These are phyloP conservation scores for Probosciger aterrimus DNA, from an alignment of 2,113 vertebrate species.

Conservation along the genomic window DNA sequence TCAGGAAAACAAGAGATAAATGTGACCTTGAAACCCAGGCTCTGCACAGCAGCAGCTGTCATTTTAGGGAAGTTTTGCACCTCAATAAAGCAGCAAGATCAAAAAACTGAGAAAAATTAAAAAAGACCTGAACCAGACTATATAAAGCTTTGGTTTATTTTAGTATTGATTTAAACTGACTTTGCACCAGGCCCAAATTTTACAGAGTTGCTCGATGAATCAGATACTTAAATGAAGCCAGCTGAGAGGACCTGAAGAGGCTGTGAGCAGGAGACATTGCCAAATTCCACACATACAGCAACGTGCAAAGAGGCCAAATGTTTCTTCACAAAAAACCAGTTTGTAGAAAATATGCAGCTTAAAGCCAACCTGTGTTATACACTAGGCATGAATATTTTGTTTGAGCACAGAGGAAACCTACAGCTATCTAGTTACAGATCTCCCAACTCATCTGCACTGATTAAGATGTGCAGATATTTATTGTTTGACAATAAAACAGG, in stretches of 20 bases:
- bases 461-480: not conserved
- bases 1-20: not conserved
- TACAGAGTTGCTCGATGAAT: not conserved
- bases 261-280: not conserved
- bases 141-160: not conserved
- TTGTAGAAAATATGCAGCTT: not conserved
- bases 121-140: not conserved
- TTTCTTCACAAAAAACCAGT: not conserved
- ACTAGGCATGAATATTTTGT: not conserved
- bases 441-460: not conserved
- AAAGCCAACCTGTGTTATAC: not conserved
- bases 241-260: not conserved
- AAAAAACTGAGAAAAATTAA: not conserved
- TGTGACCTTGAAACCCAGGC: not conserved
- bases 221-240: not conserved
- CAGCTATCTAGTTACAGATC: not conserved
- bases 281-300: not conserved
- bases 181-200: not conserved
- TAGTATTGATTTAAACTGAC: not conserved
- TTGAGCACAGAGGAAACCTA: not conserved
- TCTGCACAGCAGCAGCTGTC: not conserved
- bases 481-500: not conserved
- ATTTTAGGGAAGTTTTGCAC: not conserved
- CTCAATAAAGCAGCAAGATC: not conserved
- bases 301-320: not conserved